Conservation (phyloP, 2,888 invertebrate species). For the Cetonia aurata region DNA sequence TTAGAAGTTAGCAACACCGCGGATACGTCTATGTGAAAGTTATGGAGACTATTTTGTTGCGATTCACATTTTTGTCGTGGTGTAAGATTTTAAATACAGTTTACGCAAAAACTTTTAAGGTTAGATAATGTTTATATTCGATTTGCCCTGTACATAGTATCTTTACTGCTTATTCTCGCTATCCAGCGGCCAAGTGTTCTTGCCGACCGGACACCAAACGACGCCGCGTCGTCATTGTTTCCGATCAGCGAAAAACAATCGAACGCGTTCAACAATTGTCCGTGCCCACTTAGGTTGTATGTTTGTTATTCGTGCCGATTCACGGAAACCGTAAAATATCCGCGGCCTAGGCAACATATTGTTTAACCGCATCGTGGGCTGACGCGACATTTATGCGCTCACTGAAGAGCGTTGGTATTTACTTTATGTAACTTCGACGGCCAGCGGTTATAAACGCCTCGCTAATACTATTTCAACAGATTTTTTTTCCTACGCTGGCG, state of each 20-base stretch:
- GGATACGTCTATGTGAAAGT: no score
- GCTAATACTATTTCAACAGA: constrained; percentile 10
- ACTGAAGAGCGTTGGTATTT: constrained; percentile 28
- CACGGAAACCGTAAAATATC: constrained; percentile 31
- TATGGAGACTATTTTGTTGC: no score
- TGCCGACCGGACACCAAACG: constrained; percentile 2
- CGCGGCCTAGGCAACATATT: constrained; percentile 20
- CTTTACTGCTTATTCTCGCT: no score
- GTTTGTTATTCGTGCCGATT: constrained; percentile 26
- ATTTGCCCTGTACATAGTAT: no score
- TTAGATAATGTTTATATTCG: no score
- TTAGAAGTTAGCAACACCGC: no score
- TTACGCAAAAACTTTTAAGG: no score
- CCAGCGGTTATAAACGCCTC: constrained; percentile 27
- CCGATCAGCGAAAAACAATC: constrained; percentile 24
- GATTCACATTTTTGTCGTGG: no score
- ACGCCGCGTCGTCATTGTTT: constrained; percentile 25
- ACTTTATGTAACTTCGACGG: constrained; percentile 22
- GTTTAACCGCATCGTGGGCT: constrained; percentile 8
- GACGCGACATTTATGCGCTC: constrained; percentile 25
- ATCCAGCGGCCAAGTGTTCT: no score
- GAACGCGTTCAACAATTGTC: constrained; percentile 28
- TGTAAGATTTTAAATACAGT: no score
- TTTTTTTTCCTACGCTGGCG: constrained; percentile 6
- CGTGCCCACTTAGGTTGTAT: constrained; percentile 23